Conservation (phyloP, 2,888 invertebrate species). For the Andrena haemorrhoa region DNA sequence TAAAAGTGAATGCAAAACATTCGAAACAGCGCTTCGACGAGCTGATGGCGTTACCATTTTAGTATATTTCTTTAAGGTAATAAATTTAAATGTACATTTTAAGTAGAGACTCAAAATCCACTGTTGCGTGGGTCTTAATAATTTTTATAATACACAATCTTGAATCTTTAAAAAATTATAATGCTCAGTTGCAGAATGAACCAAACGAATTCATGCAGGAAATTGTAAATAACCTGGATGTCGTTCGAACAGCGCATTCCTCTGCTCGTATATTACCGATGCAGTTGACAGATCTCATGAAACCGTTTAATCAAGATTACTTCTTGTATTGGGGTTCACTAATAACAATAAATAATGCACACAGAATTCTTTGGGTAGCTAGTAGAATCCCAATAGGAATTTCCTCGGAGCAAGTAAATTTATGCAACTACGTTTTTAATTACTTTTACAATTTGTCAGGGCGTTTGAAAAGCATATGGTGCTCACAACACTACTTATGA, state of each 20-base stretch:
- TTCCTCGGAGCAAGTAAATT: conserved; percentile 87
- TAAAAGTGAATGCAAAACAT: conserved; percentile 87
- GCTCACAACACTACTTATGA: too few relatives aligned
- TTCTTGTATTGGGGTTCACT: conserved; percentile 89
- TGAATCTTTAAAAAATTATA: neutral
- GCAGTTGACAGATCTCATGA: conserved; percentile 86
- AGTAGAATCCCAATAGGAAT: conserved; percentile 87
- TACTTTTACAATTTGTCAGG: too few relatives aligned
- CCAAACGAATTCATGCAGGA: conserved; percentile 84
- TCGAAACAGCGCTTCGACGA: conserved; percentile 87
- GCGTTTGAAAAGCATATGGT: too few relatives aligned
- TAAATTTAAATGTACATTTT: neutral
- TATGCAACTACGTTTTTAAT: neutral
- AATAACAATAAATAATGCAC: conserved; percentile 84
- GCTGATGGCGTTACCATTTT: conserved; percentile 87
- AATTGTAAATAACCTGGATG: conserved; percentile 85
- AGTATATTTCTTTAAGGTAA: conserved; percentile 88
- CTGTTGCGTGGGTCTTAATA: neutral
- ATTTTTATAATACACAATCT: neutral
- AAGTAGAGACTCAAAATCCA: too few relatives aligned
- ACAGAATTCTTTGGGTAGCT: conserved; percentile 88
- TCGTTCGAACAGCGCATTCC: conserved; percentile 86
- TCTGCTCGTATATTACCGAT: conserved; percentile 86
- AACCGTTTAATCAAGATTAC: conserved; percentile 88
- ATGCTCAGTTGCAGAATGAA: conserved; percentile 85